Percentiles rank a stretch among this genome's conserved stretches.
Conservation (phyloP, 1,140 invertebrate species). For the Apis dorsata region DNA sequence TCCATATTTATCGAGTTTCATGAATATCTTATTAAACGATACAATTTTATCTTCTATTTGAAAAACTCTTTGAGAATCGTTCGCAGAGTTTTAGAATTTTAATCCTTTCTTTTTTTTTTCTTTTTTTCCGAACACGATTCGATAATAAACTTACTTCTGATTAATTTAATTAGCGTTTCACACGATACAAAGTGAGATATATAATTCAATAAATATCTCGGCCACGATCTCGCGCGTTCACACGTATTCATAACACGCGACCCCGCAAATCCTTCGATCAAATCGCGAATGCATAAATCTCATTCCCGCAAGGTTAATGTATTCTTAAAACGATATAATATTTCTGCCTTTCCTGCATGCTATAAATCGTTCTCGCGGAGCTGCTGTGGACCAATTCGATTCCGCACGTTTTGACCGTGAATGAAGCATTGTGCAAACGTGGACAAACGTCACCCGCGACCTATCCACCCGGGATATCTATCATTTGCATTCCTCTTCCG, state of each 20-base stretch:
- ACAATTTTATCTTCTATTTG: too few species aligned
- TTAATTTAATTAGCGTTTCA: not conserved
- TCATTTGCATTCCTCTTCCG: conserved; percentile 46
- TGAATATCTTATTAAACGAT: too few species aligned
- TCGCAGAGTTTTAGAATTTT: too few species aligned
- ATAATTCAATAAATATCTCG: conserved; percentile 1
- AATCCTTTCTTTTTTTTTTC: too few species aligned
- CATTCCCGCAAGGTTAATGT: not conserved
- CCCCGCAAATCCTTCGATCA: not conserved
- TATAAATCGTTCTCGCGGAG: not conserved
- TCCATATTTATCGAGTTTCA: too few species aligned
- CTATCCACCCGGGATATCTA: not conserved
- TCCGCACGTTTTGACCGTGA: conserved; percentile 24
- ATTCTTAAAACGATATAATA: not conserved
- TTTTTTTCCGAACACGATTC: too few species aligned
- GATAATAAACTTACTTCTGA: too few species aligned
- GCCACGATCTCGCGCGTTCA: not conserved
- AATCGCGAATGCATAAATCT: not conserved
- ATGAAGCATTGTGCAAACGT: conserved; percentile 4
- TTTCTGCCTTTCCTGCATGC: not conserved
- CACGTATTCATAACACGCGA: not conserved
- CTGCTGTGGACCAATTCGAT: not conserved
- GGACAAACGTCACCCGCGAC: not conserved
- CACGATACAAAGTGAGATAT: not conserved
- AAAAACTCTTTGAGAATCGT: too few species aligned